Evolutionary conservation across 2,797 vertebrate genomes (phyloP).

Genomic region (Gephyroberyx darwinii): DNA sequence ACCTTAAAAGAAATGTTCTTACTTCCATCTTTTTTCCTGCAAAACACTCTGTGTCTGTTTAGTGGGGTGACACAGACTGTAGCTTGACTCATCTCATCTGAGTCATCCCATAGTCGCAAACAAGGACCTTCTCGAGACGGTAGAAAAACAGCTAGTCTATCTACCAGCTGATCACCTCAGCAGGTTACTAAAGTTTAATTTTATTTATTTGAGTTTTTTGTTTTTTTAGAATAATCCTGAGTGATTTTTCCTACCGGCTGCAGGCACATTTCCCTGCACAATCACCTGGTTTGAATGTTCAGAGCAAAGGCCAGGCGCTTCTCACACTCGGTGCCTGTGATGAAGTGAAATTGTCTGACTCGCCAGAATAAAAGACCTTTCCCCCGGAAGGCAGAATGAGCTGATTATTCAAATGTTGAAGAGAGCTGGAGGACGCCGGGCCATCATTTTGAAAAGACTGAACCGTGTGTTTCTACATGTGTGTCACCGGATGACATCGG

Average conservation of each 20-base stretch:
- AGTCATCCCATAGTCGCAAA: too few relatives aligned
- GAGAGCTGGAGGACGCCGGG: neutral
- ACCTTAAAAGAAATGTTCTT: neutral
- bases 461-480: neutral
- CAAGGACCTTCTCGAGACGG: too few relatives aligned
- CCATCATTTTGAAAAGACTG: constrained; percentile 20
- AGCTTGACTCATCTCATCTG: too few relatives aligned
- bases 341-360: constrained; percentile 27
- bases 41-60: too few relatives aligned
- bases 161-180: neutral
- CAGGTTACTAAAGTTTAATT: constrained; percentile 28
- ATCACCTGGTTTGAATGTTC: constrained; percentile 28
- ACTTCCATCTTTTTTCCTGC: too few relatives aligned
- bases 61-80: too few relatives aligned
- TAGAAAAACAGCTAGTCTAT: too few relatives aligned
- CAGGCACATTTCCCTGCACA: constrained; percentile 20
- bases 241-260: constrained; percentile 21
- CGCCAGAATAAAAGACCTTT: constrained; percentile 29
- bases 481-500: neutral
- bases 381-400: neutral
- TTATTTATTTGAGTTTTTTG: too few relatives aligned
- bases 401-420: neutral
- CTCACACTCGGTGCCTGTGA: constrained; percentile 14
- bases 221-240: constrained; percentile 4
- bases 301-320: constrained; percentile 17